Conservation (phyloP, 2,113 vertebrate species). For the Halichoerus grypus region DNA sequence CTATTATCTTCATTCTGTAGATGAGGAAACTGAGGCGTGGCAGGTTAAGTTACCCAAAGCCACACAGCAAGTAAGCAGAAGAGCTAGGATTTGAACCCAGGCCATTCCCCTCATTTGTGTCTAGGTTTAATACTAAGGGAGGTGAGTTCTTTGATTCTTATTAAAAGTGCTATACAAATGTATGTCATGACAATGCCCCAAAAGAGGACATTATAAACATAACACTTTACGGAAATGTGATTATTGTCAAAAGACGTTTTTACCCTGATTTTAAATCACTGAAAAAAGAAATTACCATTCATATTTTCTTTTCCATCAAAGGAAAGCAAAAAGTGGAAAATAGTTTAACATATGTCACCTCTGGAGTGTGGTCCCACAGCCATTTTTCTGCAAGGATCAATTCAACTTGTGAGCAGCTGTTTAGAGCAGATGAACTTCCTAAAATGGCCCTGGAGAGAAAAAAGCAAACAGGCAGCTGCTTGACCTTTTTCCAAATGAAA, state of each 20-base stretch:
- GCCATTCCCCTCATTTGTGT: not conserved
- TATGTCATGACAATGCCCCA: not conserved
- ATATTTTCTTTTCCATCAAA: conserved; percentile 27
- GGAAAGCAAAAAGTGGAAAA: not conserved
- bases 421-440: conserved; percentile 68
- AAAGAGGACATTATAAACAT: not conserved
- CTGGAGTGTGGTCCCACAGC: not conserved
- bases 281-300: not conserved
- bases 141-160: not conserved
- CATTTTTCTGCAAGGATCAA: conserved; percentile 62
- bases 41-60: not conserved
- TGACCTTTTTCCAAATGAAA: conserved; percentile 73
- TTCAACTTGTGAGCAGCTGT: conserved; percentile 59
- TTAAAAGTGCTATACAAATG: not conserved
- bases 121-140: not conserved
- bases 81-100: not conserved
- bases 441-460: conserved; percentile 56
- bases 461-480: conserved; percentile 61
- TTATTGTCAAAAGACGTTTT: not conserved
- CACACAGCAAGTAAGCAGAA: not conserved
- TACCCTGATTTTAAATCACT: not conserved
- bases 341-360: conserved; percentile 36
- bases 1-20: not conserved
- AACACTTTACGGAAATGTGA: not conserved
- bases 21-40: not conserved